Base-by-base conservation (phyloP, 2,797 vertebrate genomes). In the Distichodus sexfasciatus region DNA sequence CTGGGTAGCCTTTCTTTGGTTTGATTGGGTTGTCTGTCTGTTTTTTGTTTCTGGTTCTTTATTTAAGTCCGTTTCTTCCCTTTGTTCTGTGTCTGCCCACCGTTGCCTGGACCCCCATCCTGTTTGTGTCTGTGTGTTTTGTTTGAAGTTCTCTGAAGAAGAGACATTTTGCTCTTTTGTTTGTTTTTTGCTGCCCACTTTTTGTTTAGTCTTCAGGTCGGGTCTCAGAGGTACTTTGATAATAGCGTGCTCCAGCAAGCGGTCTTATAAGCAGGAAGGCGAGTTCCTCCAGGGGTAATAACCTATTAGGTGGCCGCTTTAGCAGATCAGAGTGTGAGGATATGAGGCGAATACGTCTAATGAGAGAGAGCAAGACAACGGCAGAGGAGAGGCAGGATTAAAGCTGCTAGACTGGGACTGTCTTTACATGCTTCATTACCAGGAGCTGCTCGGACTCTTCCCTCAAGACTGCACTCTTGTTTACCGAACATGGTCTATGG, bases 301-400 rank as follows among this genome's bases (percentile, higher is more conserved):
- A 72, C 61, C 71, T 51, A 41, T 70, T 61, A 80, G 75, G 58
- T 55, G 24, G 5, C 60, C 31, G 4, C 71, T 72, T 74, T 66
- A 46, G 57, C 59, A 75, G 68, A 74, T 69, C 66, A 71, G 11
- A 0, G 54, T 41, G 62, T 70, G 64, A 71, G 1, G 0, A 66
- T n/a, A 68, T 77, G 50, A 17, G 60, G n/a, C 43, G 71, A 72
- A 69, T 59, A 36, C 71, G 65, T 48, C 68, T 75, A 82, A 81
- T 73, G 41, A 75, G 66, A 54, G 38, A 36, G 21, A n/a, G 28
- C 48, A 33, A 23, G 47, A 28, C 63, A 50, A 69, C 68, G 65
- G 54, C 71, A 17, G 66, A 38, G 66, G 62, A 63, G 69, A 72
- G 41, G 35, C 9, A 35, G 72, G 71, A 83, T 82, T 76, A 79